phyloP scores from a whole-genome alignment of 2,888 invertebrate genomes.

The Cerastis leucographa region DNA sequence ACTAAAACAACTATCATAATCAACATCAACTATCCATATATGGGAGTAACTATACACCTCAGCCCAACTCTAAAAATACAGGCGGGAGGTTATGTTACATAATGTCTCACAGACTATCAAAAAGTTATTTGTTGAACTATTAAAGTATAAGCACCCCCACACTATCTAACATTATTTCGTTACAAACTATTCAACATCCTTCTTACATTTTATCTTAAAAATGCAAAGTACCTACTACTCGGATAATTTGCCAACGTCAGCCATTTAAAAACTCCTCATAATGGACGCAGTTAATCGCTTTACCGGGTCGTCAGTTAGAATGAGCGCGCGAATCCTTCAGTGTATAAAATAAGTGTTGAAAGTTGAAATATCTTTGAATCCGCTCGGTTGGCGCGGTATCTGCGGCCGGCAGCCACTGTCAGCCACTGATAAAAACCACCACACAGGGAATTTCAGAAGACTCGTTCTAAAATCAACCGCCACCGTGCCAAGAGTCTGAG shows the following conservation, averaged over 20 bases:
- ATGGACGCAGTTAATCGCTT: conserved; percentile 42
- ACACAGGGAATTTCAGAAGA: conserved; percentile 12
- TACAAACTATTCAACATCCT: neutral
- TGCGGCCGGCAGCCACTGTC: conserved; percentile 72
- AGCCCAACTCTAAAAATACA: neutral
- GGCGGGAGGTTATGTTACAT: neutral
- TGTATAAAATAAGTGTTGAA: conserved; percentile 74
- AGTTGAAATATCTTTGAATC: conserved; percentile 77
- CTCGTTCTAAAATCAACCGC: neutral
- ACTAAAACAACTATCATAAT: no score
- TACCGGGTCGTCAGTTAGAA: conserved; percentile 55
- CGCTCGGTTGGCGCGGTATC: conserved; percentile 71
- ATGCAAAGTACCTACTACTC: neutral
- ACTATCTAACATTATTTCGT: no score
- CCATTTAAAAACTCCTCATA: conserved; percentile 18
- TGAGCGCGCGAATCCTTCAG: conserved; percentile 64
- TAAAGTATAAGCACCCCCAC: neutral
- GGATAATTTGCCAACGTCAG: conserved; percentile 1
- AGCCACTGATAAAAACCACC: conserved; percentile 73
- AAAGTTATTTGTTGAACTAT: neutral
- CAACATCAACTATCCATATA: neutral
- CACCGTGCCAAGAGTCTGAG: neutral
- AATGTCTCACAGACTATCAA: no score
- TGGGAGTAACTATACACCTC: neutral
- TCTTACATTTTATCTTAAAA: neutral